Conservation (phyloP, 1,140 invertebrate species). For the Cecropterus lyciades region DNA sequence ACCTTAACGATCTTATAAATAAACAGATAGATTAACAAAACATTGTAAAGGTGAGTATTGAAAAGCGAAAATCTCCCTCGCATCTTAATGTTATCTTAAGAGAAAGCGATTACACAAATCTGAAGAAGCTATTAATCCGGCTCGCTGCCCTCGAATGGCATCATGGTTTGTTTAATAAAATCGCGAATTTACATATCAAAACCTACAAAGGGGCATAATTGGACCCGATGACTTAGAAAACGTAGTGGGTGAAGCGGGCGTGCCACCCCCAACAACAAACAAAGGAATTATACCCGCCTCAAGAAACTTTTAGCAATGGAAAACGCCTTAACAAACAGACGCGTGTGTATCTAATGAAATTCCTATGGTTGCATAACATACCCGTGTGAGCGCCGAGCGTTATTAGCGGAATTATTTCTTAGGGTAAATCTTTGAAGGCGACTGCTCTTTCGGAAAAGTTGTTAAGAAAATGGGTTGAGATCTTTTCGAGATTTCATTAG, state of each 20-base stretch:
- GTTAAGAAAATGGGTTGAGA: slow-evolving; percentile 83
- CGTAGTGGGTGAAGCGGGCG: slow-evolving; percentile 75
- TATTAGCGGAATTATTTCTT: slow-evolving; percentile 83
- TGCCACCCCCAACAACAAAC: slow-evolving; percentile 77
- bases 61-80: slow-evolving; percentile 69
- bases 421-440: slow-evolving; percentile 81
- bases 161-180: slow-evolving; percentile 84
- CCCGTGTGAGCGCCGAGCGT: slow-evolving; percentile 73
- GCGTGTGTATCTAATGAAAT: slow-evolving; percentile 84
- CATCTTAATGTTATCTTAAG: slow-evolving; percentile 80
- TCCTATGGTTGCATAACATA: slow-evolving; percentile 84
- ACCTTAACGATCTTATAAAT: neutral
- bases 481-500: slow-evolving; percentile 81
- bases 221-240: slow-evolving; percentile 83
- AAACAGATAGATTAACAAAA: slow-evolving; percentile 1
- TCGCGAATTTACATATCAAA: slow-evolving; percentile 83
- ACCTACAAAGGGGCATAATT: slow-evolving; percentile 83
- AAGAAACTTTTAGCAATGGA: slow-evolving; percentile 84
- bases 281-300: slow-evolving; percentile 84
- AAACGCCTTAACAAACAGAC: slow-evolving; percentile 84
- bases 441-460: slow-evolving; percentile 82
- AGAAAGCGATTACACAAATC: slow-evolving; percentile 84
- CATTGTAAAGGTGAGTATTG: slow-evolving; percentile 43
- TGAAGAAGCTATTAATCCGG: slow-evolving; percentile 83
- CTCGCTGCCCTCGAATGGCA: slow-evolving; percentile 81